These are phyloP conservation scores for Thereuonema tuberculata DNA, from an alignment of 1,140 invertebrate species.

Conservation along the genomic window DNA sequence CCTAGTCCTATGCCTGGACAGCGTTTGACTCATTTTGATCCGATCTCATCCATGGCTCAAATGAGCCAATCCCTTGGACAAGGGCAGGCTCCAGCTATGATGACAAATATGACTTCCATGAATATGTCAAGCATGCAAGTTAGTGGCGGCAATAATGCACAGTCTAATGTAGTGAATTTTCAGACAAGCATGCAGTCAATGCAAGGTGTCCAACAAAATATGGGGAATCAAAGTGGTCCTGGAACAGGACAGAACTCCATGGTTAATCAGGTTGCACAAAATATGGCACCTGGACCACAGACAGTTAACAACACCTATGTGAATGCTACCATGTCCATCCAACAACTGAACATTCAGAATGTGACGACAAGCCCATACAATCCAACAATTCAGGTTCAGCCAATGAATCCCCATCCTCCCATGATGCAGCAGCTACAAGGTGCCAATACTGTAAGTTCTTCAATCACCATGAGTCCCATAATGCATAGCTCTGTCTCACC, in stretches of 20 bases:
- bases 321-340: conserved; percentile 39
- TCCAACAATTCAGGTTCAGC: conserved; percentile 15
- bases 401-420: conserved; percentile 13
- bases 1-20: conserved; percentile 17
- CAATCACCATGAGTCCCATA: conserved; percentile 19
- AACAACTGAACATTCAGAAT: conserved; percentile 40
- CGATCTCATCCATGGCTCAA: conserved; percentile 80
- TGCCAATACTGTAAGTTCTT: conserved; percentile 18
- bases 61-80: conserved; percentile 85
- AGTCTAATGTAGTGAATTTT: conserved; percentile 34
- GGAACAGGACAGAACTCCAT: conserved; percentile 13
- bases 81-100: conserved; percentile 22
- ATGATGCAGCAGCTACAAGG: conserved; percentile 13
- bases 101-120: conserved; percentile 26
- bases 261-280: conserved; percentile 23
- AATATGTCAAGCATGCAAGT: conserved; percentile 36
- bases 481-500: conserved; percentile 19
- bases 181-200: conserved; percentile 28
- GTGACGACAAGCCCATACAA: conserved; percentile 24
- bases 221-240: conserved; percentile 23
- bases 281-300: conserved; percentile 29
- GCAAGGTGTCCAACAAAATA: conserved; percentile 20
- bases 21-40: conserved; percentile 54
- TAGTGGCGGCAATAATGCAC: conserved; percentile 30
- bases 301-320: conserved; percentile 40